Percentiles rank a stretch among this genome's conserved stretches.
These are phyloP conservation scores for Hyalella azteca DNA, from an alignment of 2,888 invertebrate species.

Conservation along the genomic window DNA sequence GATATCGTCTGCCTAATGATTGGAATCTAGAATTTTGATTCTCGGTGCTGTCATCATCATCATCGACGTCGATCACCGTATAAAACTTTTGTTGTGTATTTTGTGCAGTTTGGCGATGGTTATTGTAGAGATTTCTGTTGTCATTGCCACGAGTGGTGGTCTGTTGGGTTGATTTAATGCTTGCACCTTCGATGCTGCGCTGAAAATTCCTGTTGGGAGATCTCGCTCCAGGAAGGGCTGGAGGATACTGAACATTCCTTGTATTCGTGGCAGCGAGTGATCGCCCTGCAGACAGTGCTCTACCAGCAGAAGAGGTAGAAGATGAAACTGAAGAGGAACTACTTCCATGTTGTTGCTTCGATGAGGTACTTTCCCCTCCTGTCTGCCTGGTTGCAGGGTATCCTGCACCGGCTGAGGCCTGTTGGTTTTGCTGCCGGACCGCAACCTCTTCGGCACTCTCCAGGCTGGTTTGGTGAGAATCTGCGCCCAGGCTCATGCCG, in stretches of 20 bases:
- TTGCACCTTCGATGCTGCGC: not conserved
- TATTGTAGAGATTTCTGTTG: not conserved
- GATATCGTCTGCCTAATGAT: slow-evolving; percentile 39
- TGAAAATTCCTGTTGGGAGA: not conserved
- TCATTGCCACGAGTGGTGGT: not conserved
- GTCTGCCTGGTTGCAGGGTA: not conserved
- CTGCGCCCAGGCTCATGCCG: not conserved
- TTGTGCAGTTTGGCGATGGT: not conserved
- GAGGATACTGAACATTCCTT: not conserved
- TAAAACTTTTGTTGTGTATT: not conserved
- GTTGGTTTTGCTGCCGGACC: not conserved
- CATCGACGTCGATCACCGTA: not conserved
- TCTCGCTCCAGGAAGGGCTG: not conserved
- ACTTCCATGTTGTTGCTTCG: not conserved
- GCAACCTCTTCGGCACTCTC: not conserved
- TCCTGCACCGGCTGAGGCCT: not conserved
- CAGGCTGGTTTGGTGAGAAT: slow-evolving; percentile 4
- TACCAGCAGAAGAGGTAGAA: not conserved
- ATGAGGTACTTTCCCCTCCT: not conserved
- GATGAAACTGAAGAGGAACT: too few species aligned
- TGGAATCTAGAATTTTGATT: not conserved
- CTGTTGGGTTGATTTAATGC: not conserved
- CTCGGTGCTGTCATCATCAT: slow-evolving; percentile 11
- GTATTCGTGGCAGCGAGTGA: not conserved
- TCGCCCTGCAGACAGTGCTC: not conserved